Evolutionary conservation across 2,888 invertebrate genomes (phyloP).

Genomic region (Drosophila crucigera): DNA sequence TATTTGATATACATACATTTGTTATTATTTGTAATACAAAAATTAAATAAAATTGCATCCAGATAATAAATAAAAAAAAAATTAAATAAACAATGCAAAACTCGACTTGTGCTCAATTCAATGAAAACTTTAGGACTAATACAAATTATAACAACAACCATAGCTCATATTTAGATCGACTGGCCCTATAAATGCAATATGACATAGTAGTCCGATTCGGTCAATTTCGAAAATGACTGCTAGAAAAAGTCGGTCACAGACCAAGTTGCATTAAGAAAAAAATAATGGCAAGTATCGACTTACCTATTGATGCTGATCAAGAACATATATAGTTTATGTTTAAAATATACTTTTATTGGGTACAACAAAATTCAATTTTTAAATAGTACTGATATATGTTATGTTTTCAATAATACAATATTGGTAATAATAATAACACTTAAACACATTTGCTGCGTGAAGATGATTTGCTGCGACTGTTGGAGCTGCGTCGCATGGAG

Average conservation of each 20-base stretch:
- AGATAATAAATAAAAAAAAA: conserved; percentile 72
- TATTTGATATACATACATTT: conserved; percentile 78
- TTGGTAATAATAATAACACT: conserved; percentile 14
- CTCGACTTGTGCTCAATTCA: conserved; percentile 10
- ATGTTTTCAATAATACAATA: not conserved
- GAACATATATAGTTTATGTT: not conserved
- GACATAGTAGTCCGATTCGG: not conserved
- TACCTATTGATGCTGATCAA: not conserved
- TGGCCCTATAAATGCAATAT: not conserved
- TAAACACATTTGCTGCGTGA: conserved; percentile 84
- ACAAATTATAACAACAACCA: not conserved
- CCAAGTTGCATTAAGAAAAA: not conserved
- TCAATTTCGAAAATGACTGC: not conserved
- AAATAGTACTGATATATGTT: not conserved
- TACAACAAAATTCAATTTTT: not conserved
- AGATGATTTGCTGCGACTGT: conserved; percentile 69
- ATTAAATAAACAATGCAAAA: conserved; percentile 47
- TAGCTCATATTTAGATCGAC: not conserved
- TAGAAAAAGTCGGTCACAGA: not conserved
- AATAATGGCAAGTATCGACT: not conserved
- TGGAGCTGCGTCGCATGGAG: conserved; percentile 52
- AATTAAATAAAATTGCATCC: conserved; percentile 79
- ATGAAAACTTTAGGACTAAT: not conserved
- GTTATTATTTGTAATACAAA: conserved; percentile 78
- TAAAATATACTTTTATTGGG: not conserved